Conservation (phyloP, 2,888 invertebrate species). For the Drosophila vallismaia region DNA sequence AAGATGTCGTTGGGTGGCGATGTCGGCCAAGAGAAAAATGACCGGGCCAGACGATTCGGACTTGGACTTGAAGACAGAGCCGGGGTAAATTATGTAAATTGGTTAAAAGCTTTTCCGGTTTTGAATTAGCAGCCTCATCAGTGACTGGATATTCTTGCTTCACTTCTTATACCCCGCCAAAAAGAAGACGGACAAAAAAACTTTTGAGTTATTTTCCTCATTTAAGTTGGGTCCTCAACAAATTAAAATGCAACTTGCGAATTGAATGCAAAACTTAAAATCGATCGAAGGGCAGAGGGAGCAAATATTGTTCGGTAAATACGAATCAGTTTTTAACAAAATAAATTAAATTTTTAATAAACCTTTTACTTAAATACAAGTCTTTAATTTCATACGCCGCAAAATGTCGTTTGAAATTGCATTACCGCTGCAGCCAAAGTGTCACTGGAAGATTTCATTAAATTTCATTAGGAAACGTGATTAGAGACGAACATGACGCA, state of each 20-base stretch:
- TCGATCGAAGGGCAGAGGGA: slow-evolving; percentile 13
- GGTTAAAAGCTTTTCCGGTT: slow-evolving; percentile 81
- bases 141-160: slow-evolving; percentile 41
- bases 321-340: too few species aligned
- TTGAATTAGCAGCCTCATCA: slow-evolving; percentile 80
- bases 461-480: slow-evolving; percentile 58
- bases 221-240: slow-evolving; percentile 38
- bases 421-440: slow-evolving; percentile 12
- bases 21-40: slow-evolving; percentile 42
- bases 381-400: slow-evolving; percentile 1
- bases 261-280: slow-evolving; percentile 20
- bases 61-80: slow-evolving; percentile 20
- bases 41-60: slow-evolving; percentile 36
- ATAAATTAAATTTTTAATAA: too few species aligned
- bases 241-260: slow-evolving; percentile 42
- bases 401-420: background rate
- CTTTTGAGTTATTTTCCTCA: slow-evolving; percentile 49
- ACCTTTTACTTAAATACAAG: background rate
- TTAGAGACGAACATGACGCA: slow-evolving; percentile 44
- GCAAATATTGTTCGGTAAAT: background rate
- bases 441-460: slow-evolving; percentile 46
- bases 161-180: slow-evolving; percentile 55
- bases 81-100: slow-evolving; percentile 81
- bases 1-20: slow-evolving; percentile 60
- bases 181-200: slow-evolving; percentile 14